These are phyloP conservation scores for Cephalopterus ornatus DNA, from an alignment of 2,113 vertebrate species.

Conservation along the genomic window DNA sequence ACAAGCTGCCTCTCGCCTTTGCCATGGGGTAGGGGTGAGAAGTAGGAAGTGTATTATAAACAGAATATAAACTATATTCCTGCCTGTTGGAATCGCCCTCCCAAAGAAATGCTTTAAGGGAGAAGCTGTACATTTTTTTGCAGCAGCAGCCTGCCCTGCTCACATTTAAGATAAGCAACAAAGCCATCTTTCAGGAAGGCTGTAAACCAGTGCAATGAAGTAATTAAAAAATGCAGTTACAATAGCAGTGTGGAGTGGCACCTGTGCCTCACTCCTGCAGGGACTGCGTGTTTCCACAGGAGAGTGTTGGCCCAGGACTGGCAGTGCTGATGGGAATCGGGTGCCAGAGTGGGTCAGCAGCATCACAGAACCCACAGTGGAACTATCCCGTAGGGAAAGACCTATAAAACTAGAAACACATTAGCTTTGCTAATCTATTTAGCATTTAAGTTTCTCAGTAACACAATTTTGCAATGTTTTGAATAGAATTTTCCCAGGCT, in stretches of 20 bases:
- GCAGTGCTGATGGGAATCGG: accelerated
- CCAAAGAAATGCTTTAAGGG: neutral
- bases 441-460: neutral
- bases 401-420: neutral
- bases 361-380: neutral
- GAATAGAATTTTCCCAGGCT: neutral
- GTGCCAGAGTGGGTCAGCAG: neutral
- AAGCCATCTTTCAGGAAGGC: neutral
- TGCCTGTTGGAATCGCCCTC: neutral
- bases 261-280: neutral
- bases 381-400: neutral
- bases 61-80: neutral
- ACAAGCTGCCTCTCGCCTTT: accelerated
- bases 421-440: neutral
- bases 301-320: neutral
- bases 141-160: neutral
- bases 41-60: neutral
- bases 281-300: neutral
- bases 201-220: neutral
- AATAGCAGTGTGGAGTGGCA: accelerated
- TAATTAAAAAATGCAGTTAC: neutral
- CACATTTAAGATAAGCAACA: neutral
- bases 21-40: neutral
- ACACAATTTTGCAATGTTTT: neutral
- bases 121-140: accelerated